Evolutionary conservation across 2,888 invertebrate genomes (phyloP).

Genomic region (Drosophila anceps): DNA sequence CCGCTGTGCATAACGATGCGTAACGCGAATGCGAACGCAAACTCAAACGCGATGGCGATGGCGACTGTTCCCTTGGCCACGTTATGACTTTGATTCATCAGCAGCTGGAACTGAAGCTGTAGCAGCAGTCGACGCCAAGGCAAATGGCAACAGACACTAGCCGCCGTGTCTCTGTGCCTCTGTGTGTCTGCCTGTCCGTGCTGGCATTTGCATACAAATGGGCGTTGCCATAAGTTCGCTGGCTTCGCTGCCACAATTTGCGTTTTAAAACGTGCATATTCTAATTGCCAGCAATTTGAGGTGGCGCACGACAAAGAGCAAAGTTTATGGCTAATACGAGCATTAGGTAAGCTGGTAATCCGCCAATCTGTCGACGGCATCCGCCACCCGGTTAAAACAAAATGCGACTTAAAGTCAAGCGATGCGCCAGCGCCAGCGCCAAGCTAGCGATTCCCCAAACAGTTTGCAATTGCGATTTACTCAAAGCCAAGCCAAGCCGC

Average conservation of each 20-base stretch:
- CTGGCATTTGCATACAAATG: slow-evolving; percentile 83
- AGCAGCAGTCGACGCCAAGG: slow-evolving; percentile 6
- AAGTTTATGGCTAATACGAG: slow-evolving; percentile 59
- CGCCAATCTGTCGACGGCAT: slow-evolving; percentile 35
- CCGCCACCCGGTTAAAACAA: slow-evolving; percentile 42
- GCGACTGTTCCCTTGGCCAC: slow-evolving; percentile 50
- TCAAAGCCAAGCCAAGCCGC: slow-evolving; percentile 9
- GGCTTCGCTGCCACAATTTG: slow-evolving; percentile 67
- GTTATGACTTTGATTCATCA: slow-evolving; percentile 82
- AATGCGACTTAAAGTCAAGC: slow-evolving; percentile 37
- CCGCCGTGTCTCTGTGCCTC: neutral
- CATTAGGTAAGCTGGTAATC: slow-evolving; percentile 36
- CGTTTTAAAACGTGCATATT: slow-evolving; percentile 75
- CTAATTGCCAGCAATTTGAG: slow-evolving; percentile 76
- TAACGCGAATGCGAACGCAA: slow-evolving; percentile 62
- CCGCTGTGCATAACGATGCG: slow-evolving; percentile 83
- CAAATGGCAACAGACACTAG: slow-evolving; percentile 48
- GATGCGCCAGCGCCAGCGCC: too few relatives aligned
- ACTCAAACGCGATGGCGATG: slow-evolving; percentile 27
- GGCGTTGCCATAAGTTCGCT: slow-evolving; percentile 81
- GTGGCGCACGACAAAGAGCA: slow-evolving; percentile 46
- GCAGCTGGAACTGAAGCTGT: slow-evolving; percentile 9
- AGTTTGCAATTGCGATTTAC: slow-evolving; percentile 26
- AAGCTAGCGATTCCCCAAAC: slow-evolving; percentile 32
- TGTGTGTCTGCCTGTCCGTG: slow-evolving; percentile 42